These are phyloP conservation scores for Mirza zaza DNA, from an alignment of 2,113 vertebrate genomes.

Conservation along the genomic window DNA sequence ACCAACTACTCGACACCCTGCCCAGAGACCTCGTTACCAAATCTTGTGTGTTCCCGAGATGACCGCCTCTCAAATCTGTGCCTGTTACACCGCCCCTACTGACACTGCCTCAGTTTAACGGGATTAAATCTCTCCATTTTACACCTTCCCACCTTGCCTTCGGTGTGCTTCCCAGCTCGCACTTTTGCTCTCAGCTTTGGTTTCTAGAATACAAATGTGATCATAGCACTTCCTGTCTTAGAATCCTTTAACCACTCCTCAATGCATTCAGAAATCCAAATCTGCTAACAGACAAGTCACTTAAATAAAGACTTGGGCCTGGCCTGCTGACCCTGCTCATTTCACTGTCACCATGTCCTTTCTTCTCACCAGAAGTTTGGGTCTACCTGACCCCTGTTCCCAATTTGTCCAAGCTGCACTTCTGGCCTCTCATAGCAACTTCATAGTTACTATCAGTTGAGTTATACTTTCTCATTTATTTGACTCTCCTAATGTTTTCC, in stretches of 20 bases:
- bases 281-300: not conserved
- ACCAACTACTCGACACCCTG: not conserved
- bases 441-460: not conserved
- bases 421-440: not conserved
- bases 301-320: not conserved
- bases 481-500: not conserved
- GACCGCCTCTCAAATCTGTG: not conserved
- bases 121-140: not conserved
- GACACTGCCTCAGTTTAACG: not conserved
- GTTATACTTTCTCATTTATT: not conserved
- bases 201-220: not conserved
- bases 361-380: not conserved
- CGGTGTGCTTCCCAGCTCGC: too few species aligned
- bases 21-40: not conserved
- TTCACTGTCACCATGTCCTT: not conserved
- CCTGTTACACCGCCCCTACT: not conserved
- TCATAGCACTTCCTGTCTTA: not conserved
- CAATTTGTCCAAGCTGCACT: rapidly evolving
- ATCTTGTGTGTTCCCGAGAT: not conserved
- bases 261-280: not conserved
- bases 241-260: not conserved
- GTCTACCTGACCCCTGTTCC: not conserved
- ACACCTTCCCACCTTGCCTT: not conserved
- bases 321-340: not conserved
- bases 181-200: not conserved